Conservation (phyloP, 2,113 vertebrate genomes). For the Brachypodius melanocephalos region DNA sequence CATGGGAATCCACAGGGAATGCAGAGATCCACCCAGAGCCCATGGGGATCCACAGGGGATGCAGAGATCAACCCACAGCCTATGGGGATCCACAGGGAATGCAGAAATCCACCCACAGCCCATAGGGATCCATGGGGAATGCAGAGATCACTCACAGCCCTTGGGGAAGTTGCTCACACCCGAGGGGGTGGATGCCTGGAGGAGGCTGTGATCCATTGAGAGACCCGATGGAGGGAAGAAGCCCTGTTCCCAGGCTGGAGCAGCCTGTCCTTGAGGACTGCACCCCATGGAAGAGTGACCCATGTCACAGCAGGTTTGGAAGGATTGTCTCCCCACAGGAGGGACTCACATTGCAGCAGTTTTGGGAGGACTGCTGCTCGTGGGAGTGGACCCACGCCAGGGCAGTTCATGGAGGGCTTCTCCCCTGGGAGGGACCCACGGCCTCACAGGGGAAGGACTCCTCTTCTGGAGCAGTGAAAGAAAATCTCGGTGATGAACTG, state of each 20-base stretch:
- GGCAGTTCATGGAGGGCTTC: neutral
- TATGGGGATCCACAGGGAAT: too few relatives aligned
- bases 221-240: too few relatives aligned
- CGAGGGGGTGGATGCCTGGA: neutral
- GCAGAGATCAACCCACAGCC: too few relatives aligned
- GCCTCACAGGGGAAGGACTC: neutral
- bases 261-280: neutral
- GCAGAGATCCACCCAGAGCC: neutral
- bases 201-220: neutral
- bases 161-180: too few relatives aligned
- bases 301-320: rapidly evolving
- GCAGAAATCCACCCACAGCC: too few relatives aligned
- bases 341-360: neutral
- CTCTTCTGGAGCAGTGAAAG: neutral
- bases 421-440: neutral
- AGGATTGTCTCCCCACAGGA: too few relatives aligned
- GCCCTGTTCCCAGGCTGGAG: neutral
- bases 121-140: too few relatives aligned
- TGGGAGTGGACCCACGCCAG: rapidly evolving
- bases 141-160: too few relatives aligned
- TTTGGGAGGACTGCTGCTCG: too few relatives aligned
- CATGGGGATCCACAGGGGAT: too few relatives aligned
- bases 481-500: neutral
- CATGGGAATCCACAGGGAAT: too few relatives aligned
- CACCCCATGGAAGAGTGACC: neutral